Percentiles rank a stretch among this genome's conserved stretches.
Evolutionary conservation across 2,113 vertebrate genomes (phyloP).

Genomic region (Pagrus major): DNA sequence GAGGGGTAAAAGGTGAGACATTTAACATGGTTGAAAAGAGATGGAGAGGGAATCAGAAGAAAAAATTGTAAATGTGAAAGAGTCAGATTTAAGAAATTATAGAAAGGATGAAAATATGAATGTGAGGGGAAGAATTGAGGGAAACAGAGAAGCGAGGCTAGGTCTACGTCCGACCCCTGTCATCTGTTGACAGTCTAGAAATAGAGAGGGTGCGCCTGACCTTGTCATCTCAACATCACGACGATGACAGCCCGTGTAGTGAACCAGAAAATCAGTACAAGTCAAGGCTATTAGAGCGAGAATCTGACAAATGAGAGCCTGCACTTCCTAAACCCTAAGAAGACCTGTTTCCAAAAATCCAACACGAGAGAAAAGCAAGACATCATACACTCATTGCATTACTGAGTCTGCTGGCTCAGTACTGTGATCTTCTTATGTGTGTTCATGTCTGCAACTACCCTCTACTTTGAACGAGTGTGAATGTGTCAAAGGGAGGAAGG

Average conservation of each 20-base stretch:
- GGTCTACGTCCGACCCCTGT: slow-evolving; percentile 46
- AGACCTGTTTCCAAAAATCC: slow-evolving; percentile 20
- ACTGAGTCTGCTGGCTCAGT: slow-evolving; percentile 9
- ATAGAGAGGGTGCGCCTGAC: slow-evolving; percentile 33
- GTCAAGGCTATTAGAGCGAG: slow-evolving; percentile 39
- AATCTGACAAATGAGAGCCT: slow-evolving; percentile 67
- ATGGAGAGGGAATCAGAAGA: slow-evolving; percentile 19
- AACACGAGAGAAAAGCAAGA: slow-evolving; percentile 17
- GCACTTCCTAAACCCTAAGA: slow-evolving; percentile 33
- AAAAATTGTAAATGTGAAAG: background rate
- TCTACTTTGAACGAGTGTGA: slow-evolving; percentile 33
- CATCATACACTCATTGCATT: background rate
- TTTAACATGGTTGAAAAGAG: slow-evolving; percentile 33
- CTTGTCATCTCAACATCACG: slow-evolving; percentile 51
- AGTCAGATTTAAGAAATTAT: background rate
- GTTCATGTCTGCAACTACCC: slow-evolving; percentile 16
- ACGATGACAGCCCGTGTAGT: slow-evolving; percentile 43
- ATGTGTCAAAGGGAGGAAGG: slow-evolving; percentile 53
- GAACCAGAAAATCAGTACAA: slow-evolving; percentile 46
- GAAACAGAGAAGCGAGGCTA: slow-evolving; percentile 16
- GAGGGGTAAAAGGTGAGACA: slow-evolving; percentile 5
- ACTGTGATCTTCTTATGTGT: slow-evolving; percentile 17
- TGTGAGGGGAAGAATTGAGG: slow-evolving; percentile 3
- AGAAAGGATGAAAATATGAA: slow-evolving; percentile 16
- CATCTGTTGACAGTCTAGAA: slow-evolving; percentile 56